These are phyloP conservation scores for Chrysemys picta DNA, from an alignment of 2,113 vertebrate species.

Conservation along the genomic window DNA sequence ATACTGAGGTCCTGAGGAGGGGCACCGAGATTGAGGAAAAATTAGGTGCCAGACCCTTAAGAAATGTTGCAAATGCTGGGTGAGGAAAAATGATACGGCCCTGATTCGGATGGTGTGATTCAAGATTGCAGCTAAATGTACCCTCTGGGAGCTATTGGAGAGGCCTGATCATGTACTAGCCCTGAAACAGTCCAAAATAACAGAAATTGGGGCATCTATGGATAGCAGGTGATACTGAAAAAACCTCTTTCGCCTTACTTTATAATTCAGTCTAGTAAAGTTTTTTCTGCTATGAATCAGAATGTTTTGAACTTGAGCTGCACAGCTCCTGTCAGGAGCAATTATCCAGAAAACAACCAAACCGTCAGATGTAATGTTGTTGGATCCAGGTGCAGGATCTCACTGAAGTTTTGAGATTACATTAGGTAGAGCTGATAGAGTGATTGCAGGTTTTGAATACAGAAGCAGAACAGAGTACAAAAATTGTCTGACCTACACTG, in stretches of 20 bases:
- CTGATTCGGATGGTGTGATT: not conserved
- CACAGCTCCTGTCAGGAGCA: not conserved
- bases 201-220: not conserved
- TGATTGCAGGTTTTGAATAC: not conserved
- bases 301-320: not conserved
- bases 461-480: not conserved
- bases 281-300: not conserved
- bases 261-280: not conserved
- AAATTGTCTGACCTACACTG: not conserved
- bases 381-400: not conserved
- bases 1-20: not conserved
- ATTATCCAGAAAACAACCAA: not conserved
- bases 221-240: not conserved
- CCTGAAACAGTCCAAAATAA: not conserved
- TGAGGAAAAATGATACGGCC: not conserved
- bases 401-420: not conserved
- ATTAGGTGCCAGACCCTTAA: not conserved
- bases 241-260: not conserved
- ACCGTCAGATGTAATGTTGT: not conserved
- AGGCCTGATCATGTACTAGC: not conserved
- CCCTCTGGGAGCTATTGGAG: not conserved
- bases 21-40: not conserved
- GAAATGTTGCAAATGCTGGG: not conserved
- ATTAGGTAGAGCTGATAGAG: not conserved
- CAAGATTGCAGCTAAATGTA: not conserved